Base-by-base conservation (phyloP, 1,140 invertebrate species). In the Caenorhabditis tropicalis region DNA sequence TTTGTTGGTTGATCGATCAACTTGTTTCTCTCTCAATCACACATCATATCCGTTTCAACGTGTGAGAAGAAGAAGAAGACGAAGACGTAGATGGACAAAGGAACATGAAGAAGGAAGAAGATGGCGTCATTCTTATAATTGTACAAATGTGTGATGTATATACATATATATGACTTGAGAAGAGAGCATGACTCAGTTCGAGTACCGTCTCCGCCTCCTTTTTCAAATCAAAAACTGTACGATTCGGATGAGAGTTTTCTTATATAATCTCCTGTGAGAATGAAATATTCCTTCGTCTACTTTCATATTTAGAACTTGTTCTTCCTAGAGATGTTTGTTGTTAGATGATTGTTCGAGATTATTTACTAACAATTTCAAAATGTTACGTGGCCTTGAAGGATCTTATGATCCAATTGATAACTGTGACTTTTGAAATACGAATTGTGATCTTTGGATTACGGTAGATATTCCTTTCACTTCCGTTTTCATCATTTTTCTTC, bases 31-130 rank as follows among this genome's bases (percentile, higher is more conserved):
- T 43, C 39, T 43, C 12, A 6, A 43, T 43, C 58, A 65, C 19
- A 43, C 65, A 74, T 74, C 65, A 74, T 74, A 74, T 74, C 65
- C 65, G 65, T 43, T n/a, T 46, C 36, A 19, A n/a, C n/a, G n/a
- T n/a, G n/a, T n/a, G n/a, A n/a, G n/a, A n/a, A n/a, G n/a, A n/a
- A n/a, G n/a, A n/a, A n/a, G n/a, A n/a, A n/a, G 7, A 24, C 19
- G 21, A 29, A 24, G 21, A 27, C 36, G 65, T 74, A 46, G 65
- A 74, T 24, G 19, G 16, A 74, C 65, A 43, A 39, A 43, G 36
- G 58, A 65, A 65, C 31, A 16, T 29, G 29, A 53, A n/a, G n/a
- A 53, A 7, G 49, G n/a, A 16, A 15, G 9, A 36, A 65, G 58
- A 65, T 65, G 58, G 58, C 58, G 58, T 65, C 58, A 65, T 56